Base-by-base conservation (phyloP, 2,113 vertebrate genomes). In the Camelus bactrianus region DNA sequence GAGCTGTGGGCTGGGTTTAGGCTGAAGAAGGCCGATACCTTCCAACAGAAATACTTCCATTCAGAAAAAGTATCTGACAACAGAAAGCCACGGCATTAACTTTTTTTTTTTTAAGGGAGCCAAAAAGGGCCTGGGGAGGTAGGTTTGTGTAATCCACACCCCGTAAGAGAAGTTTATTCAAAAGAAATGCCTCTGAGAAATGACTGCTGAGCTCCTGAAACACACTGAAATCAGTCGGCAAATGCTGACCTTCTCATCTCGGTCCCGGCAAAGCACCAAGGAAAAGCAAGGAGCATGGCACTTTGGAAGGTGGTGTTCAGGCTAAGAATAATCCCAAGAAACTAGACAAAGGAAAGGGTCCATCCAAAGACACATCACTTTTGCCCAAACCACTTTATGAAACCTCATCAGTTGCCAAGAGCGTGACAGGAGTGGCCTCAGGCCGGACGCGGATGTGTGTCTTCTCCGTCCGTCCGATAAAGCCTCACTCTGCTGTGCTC, bases 121-220 rank as follows among this genome's bases (percentile, higher is more conserved):
- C 38, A 14, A 65, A 67, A 86, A 56, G 60, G 30, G 60, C 10
- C 2, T 8, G 42, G 48, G 32, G 35, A 28, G 14, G 38, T 35
- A 85, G 54, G 54, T 32, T 50, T 77, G 75, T 67, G 2, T 69
- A 62, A 91, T 58, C 60, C 73, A 69, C 8, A 52, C 38, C 48
- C 77, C 17, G 35, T n/a, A 42, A 73, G n/a, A 73, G 20, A 70
- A 76, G 9, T n/a, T 7, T 50, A 64, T 77, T 82, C 26, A 75
- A 90, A 91, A 89, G 65, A 84, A 83, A 75, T 30, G n/a, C 52
- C 46, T 12, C 67, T 86, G n/a, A 89, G 50, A 86, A 89, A 69
- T 15, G n/a, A 76, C 1, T 17, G 9, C 0, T 28, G 50, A 82
- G 87, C 50, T 13, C 4, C 54, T 83, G 17, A 70, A 88, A 58